phyloP scores from a whole-genome alignment of 2,888 invertebrate species.

The Sinelater perroti region DNA sequence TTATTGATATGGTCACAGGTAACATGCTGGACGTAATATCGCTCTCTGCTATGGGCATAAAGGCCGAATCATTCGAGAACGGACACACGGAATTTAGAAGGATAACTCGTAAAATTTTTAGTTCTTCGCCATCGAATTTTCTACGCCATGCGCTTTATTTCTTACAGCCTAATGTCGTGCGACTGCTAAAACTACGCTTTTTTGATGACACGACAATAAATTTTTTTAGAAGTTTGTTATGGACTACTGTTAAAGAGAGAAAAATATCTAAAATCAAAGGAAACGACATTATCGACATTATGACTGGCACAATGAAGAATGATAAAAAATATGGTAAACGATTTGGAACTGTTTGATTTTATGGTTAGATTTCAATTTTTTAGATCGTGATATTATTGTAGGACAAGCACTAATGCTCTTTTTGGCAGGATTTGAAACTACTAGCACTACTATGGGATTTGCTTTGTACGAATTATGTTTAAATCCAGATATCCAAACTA shows the following conservation, averaged over 20 bases:
- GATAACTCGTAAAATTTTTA: slow-evolving; percentile 53
- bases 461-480: slow-evolving; percentile 66
- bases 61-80: slow-evolving; percentile 56
- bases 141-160: slow-evolving; percentile 47
- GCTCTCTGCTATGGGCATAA: slow-evolving; percentile 60
- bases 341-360: neutral
- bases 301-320: slow-evolving; percentile 13
- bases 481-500: slow-evolving; percentile 64
- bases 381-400: slow-evolving; percentile 66
- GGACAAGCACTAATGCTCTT: slow-evolving; percentile 69
- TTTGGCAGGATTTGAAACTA: slow-evolving; percentile 70
- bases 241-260: slow-evolving; percentile 47
- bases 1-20: slow-evolving; percentile 56
- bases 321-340: neutral
- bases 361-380: neutral
- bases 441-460: slow-evolving; percentile 66
- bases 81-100: slow-evolving; percentile 56
- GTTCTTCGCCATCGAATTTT: slow-evolving; percentile 46
- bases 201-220: slow-evolving; percentile 43
- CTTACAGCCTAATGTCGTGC: slow-evolving; percentile 44
- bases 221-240: slow-evolving; percentile 50
- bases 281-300: slow-evolving; percentile 54
- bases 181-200: slow-evolving; percentile 46
- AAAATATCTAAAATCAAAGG: slow-evolving; percentile 43
- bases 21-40: slow-evolving; percentile 59